Evolutionary conservation across 2,888 invertebrate genomes (phyloP), one percentile per base, ranked within the genome.

Genomic region (Plebejus anna): DNA sequence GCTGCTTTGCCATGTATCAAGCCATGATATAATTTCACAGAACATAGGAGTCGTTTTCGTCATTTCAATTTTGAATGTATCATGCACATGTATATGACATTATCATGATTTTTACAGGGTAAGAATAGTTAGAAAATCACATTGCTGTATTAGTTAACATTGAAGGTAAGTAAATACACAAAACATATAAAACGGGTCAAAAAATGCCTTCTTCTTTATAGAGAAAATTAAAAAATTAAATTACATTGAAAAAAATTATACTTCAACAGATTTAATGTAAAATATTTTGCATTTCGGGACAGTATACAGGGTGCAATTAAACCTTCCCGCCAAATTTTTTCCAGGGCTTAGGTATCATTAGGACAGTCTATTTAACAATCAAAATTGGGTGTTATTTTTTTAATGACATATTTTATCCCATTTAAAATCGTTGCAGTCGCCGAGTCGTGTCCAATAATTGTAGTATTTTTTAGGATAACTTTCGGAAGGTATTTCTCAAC

Each of bases 51-150:
- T 32, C 28, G 11, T 61, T 38, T 38, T 42, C 13, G 36, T 11
- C 66, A 75, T 66, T 42, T 61, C 28, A 38, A 72, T 2, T 55
- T 32, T 47, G 47, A 47, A 47, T 47, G 47, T 51, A 32, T 32
- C 55, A 16, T 75, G 47, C 22, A 16, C 13, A 28, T 76, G 42
- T 59, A 22, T 76, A 72, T 61, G 55, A 42, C 71, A 70, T 75
- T 55, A 59, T 75, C 75, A 77, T 77, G 9, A 76, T 84, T 83
- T 88, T 92, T 92, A 83, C 91, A 91, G 91, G 86, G 83, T 88
- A 84, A 89, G 91, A 80, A 85, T 91, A 86, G 86, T 90, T 89
- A 91, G 88, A 88, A 92, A 92, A 87, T 91, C 90, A 70, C 89
- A 90, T 90, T 92, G 90, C 90, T 87, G 90, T 89, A 90, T 92